phyloP scores from a whole-genome alignment of 2,113 vertebrate genomes.

The Passerina amoena region DNA sequence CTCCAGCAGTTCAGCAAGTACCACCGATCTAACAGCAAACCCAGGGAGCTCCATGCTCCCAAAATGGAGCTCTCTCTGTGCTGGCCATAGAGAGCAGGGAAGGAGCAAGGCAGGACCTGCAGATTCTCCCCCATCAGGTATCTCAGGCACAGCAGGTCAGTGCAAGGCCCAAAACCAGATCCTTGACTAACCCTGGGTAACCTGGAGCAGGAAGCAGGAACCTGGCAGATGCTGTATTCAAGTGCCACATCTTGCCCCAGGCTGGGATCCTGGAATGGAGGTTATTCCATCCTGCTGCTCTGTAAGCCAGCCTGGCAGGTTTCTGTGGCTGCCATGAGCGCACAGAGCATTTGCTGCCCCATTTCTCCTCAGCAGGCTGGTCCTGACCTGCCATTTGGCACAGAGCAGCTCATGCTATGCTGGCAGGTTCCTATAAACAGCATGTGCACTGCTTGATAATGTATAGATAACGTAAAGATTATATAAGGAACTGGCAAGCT shows the following conservation, averaged over 20 bases:
- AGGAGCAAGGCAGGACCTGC: not conserved
- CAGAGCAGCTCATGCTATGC: not conserved
- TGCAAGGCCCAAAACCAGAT: not conserved
- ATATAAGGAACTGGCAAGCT: not conserved
- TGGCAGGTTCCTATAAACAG: not conserved
- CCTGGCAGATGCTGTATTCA: not conserved
- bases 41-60: not conserved
- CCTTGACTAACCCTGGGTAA: not conserved
- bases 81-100: not conserved
- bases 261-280: not conserved
- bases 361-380: not conserved
- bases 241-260: not conserved
- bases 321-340: not conserved
- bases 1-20: not conserved
- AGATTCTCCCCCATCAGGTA: rapidly evolving
- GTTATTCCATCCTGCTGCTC: not conserved
- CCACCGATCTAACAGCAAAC: not conserved
- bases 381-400: conserved; percentile 17
- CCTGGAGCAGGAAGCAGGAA: not conserved
- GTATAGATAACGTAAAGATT: not conserved
- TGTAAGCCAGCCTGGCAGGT: not conserved
- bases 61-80: rapidly evolving
- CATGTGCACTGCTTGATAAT: not conserved
- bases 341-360: not conserved
- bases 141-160: not conserved